Evolutionary conservation across 2,797 vertebrate species (phyloP).

Genomic region (Sibirionetta formosa): DNA sequence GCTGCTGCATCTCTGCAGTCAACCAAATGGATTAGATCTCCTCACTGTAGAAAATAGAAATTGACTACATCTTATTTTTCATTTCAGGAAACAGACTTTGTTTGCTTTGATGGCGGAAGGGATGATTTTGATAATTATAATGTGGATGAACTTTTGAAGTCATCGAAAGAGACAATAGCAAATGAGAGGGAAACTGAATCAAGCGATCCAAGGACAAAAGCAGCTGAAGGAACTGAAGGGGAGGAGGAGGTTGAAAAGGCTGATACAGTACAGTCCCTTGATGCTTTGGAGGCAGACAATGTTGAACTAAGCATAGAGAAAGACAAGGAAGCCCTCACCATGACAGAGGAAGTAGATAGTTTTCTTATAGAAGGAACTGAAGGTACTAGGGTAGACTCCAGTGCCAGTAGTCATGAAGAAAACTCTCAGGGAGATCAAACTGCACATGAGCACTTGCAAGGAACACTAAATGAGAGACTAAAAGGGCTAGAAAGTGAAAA

Average conservation of each 20-base stretch:
- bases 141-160: slow-evolving; percentile 87
- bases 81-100: slow-evolving; percentile 96
- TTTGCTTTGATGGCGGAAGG: slow-evolving; percentile 92
- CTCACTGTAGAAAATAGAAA: background rate
- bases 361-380: slow-evolving; percentile 34
- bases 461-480: slow-evolving; percentile 74
- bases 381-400: slow-evolving; percentile 19
- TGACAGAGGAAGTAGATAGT: background rate
- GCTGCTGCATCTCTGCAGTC: background rate
- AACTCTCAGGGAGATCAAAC: slow-evolving; percentile 68
- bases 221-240: background rate
- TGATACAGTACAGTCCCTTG: background rate
- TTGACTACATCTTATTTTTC: slow-evolving; percentile 11
- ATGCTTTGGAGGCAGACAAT: slow-evolving; percentile 1
- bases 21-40: background rate
- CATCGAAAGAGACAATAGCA: slow-evolving; percentile 27
- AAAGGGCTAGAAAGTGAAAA: slow-evolving; percentile 80
- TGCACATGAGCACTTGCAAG: slow-evolving; percentile 71
- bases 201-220: background rate
- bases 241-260: slow-evolving; percentile 8
- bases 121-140: slow-evolving; percentile 93
- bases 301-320: background rate
- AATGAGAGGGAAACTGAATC: slow-evolving; percentile 10
- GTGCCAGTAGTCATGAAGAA: background rate
- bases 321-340: background rate